A percentile compares a stretch with the other conserved stretches of the same genome.
Evolutionary conservation across 2,797 vertebrate species (phyloP).

Genomic region (Chelidonichthys spinosus): DNA sequence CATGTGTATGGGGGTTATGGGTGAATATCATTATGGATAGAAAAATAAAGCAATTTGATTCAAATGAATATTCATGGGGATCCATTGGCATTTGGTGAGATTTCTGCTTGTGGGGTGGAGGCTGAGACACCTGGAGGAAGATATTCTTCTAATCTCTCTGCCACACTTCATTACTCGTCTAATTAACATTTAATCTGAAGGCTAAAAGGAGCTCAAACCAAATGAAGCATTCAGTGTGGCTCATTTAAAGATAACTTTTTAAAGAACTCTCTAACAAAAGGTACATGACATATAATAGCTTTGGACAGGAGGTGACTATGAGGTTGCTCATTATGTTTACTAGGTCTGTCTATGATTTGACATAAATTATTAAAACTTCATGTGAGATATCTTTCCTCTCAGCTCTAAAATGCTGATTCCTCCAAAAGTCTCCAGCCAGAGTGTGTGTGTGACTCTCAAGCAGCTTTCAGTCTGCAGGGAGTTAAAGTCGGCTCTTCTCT

Average conservation of each 20-base stretch:
- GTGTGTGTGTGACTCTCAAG: conserved; percentile 13
- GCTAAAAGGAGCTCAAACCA: too few relatives aligned
- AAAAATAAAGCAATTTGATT: neutral
- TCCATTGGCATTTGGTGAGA: conserved; percentile 20
- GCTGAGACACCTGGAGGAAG: conserved; percentile 27
- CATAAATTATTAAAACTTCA: too few relatives aligned
- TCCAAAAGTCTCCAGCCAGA: too few relatives aligned
- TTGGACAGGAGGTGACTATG: neutral
- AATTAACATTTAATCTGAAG: too few relatives aligned
- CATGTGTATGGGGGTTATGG: too few relatives aligned
- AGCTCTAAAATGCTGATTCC: too few relatives aligned
- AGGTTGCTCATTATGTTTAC: neutral
- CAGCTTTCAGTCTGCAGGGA: conserved; percentile 18
- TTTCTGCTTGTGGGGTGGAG: neutral
- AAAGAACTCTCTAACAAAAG: neutral
- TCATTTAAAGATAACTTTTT: conserved; percentile 38
- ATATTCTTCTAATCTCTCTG: too few relatives aligned
- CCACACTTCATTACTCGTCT: too few relatives aligned
- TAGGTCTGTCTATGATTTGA: neutral
- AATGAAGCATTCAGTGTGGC: neutral
- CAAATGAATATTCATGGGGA: conserved; percentile 12
- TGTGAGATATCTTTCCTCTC: too few relatives aligned
- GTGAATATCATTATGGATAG: too few relatives aligned
- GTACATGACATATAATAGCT: neutral
- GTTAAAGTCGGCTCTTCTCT: conserved; percentile 8